These are phyloP conservation scores for Chlorodrepanis virens DNA, from an alignment of 2,113 vertebrate species.

Conservation along the genomic window DNA sequence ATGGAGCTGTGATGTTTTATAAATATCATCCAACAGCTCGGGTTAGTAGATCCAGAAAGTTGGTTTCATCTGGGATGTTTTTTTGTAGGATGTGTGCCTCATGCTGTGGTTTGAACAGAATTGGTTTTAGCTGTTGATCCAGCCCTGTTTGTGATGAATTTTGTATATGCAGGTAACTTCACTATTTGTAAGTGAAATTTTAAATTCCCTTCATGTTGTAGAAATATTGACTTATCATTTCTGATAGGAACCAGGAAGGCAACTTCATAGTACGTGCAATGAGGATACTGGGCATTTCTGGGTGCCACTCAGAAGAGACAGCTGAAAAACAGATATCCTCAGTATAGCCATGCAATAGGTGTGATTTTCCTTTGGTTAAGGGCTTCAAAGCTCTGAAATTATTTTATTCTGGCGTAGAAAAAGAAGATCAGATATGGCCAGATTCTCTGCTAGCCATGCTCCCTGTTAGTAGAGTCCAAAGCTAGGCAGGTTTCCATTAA, in stretches of 20 bases:
- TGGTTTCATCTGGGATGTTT: not conserved
- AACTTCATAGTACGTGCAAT: not conserved
- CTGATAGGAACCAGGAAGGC: not conserved
- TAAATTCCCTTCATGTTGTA: not conserved
- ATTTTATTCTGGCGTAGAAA: not conserved
- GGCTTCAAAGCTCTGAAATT: not conserved
- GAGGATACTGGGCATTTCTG: not conserved
- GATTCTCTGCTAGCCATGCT: not conserved
- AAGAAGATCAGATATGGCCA: not conserved
- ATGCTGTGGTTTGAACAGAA: not conserved
- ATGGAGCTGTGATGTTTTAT: not conserved
- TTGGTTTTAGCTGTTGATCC: not conserved
- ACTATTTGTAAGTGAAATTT: not conserved
- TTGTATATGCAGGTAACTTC: not conserved
- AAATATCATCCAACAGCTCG: not conserved
- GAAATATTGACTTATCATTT: not conserved
- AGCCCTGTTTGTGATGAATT: not conserved
- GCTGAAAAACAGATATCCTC: not conserved
- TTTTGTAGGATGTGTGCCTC: not conserved
- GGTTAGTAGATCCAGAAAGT: not conserved
- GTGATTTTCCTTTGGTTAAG: not conserved
- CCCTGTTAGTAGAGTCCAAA: not conserved
- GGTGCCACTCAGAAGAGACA: not conserved
- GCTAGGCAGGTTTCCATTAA: not conserved
- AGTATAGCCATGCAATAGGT: not conserved